Evolutionary conservation across 2,797 vertebrate species (phyloP), one percentile per base, ranked within the genome.

Genomic region (Cacajao melanocephalus): DNA sequence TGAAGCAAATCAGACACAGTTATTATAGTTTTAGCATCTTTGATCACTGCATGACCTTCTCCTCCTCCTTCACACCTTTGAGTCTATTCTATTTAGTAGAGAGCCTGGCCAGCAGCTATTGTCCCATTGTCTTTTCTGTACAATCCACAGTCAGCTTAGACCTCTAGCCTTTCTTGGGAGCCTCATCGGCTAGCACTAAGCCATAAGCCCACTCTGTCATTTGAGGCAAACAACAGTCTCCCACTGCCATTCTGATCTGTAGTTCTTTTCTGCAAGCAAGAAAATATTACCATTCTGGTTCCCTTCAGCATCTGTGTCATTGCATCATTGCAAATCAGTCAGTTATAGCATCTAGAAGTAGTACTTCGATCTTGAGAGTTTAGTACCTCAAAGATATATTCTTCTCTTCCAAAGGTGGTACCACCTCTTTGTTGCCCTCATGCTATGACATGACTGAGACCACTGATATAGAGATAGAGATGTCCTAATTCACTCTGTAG

Each of bases 21-120:
- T 33, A 64, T 33, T 61, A 64, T 7, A 26, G 57, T 90, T 96
- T 89, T n/a, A 92, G 41, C 17, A 73, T 83, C 72, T 95, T 96
- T 84, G 88, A 79, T n/a, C 41, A 7, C 83, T 83, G 7, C 36
- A 26, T 90, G 81, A 30, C 48, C 50, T 36, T 30, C n/a, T 85
- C n/a, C 57, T 89, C 28, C 52, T 36, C 12, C 26, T 36, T 58
- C 7, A n/a, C 76, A 61, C 22, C n/a, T 50, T 3, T 83, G 48
- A 24, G 17, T 75, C 80, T 90, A 0, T 30, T 90, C 44, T 93
- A 2, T 72, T 86, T 70, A 95, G 19, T 44, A 91, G 55, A 70
- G 44, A 72, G 36, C 58, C 67, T 89, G 88, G 20, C 79, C 75
- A 88, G 14, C 55, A 93, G 17, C 78, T 87, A 9, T 41, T 52